Evolutionary conservation across 1,140 invertebrate species (phyloP).

Genomic region (Belonocnema kinseyi): DNA sequence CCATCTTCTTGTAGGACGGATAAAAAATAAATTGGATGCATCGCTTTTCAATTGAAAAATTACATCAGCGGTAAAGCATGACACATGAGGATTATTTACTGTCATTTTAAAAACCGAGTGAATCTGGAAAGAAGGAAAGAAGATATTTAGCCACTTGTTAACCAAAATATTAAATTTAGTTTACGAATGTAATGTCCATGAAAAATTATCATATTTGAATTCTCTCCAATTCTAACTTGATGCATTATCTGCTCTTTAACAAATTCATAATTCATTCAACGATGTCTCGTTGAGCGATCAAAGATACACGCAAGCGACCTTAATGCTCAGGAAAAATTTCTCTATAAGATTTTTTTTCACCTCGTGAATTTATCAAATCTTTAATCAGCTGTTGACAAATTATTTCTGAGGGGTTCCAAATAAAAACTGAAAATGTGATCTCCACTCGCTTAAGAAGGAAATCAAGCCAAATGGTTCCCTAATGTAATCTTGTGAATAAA

Average conservation of each 20-base stretch:
- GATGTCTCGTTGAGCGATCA: neutral
- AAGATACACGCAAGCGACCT: neutral
- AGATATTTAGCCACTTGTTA: too few species aligned
- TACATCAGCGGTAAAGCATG: too few species aligned
- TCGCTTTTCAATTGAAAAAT: too few species aligned
- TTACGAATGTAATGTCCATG: neutral
- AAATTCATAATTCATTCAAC: constrained; percentile 13
- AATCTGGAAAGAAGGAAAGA: too few species aligned
- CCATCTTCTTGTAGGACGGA: too few species aligned
- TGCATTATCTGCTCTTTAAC: neutral
- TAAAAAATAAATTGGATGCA: too few species aligned
- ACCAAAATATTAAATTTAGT: too few species aligned
- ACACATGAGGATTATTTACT: too few species aligned
- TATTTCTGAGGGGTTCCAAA: neutral
- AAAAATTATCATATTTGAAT: neutral
- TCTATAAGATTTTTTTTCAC: neutral
- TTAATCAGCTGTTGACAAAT: neutral
- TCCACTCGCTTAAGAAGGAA: too few species aligned
- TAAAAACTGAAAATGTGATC: neutral
- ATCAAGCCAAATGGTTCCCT: too few species aligned
- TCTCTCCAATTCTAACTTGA: neutral
- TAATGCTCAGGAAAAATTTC: neutral
- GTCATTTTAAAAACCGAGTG: too few species aligned
- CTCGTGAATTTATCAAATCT: neutral
- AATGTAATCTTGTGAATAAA: too few species aligned